Base-by-base conservation (phyloP, 2,888 invertebrate genomes). In the Drosophila putrida region DNA sequence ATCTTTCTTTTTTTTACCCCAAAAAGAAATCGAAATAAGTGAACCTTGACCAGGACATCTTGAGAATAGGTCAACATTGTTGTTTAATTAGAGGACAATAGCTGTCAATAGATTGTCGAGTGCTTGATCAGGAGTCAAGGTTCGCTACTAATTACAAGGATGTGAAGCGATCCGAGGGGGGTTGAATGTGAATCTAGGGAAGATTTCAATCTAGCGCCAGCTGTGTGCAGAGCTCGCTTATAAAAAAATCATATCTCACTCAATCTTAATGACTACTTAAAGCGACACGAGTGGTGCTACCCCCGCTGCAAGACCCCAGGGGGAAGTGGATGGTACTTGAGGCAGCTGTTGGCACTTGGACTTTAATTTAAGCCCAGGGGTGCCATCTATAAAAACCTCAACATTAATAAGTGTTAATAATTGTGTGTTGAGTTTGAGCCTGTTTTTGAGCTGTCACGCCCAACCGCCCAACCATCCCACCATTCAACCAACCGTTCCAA, bases 381-480 rank as follows among this genome's bases (percentile, higher is more conserved):
- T 84, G 87, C 84, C 89, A 84, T 84, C 62, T 55, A 88, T 71
- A 70, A 74, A 86, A 88, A 88, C 87, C 89, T 90, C 88, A 90
- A 89, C 88, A 87, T 81, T 88, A 90, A 88, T 89, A 88, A 88
- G 90, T 89, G 90, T 89, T 89, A 80, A 90, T 88, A 90, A 87
- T 90, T 80, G 85, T 84, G 25, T 13, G 28, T 27, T 67, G 63
- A 59, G 78, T n/a, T 20, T 65, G 50, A 75, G 71, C 63, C 75
- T 73, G 72, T 62, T 70, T 75, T 51, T 31, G 27, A 76, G 15
- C 51, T 62, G 76, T 41, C 73, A 68, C 78, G 58, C 73, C 79
- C 62, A 39, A 54, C 36, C 54, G 36, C 41, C 36, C 39, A 55
- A 9, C 15, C 41, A 25, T 28, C 28, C 20, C 44, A 54, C 70